phyloP scores from a whole-genome alignment of 2,113 vertebrate species.

The Tychaedon coryphoeus region DNA sequence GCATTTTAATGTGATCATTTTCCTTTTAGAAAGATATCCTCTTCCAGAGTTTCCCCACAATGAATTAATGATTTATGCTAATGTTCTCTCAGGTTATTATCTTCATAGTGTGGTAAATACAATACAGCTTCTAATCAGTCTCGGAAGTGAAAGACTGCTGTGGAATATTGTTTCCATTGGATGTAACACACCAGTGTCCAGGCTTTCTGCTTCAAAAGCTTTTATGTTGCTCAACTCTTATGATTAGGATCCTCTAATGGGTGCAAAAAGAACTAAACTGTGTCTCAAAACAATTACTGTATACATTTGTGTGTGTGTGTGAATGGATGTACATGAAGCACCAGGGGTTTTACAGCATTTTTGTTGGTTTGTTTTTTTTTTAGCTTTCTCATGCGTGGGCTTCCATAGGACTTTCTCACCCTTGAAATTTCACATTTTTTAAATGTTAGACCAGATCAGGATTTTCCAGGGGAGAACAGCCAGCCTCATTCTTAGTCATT shows the following conservation, averaged over 20 bases:
- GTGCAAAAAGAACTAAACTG: neutral
- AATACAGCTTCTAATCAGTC: neutral
- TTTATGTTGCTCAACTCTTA: neutral
- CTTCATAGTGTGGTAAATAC: neutral
- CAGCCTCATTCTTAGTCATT: neutral
- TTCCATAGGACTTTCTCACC: neutral
- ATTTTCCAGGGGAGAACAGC: neutral
- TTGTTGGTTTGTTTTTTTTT: neutral
- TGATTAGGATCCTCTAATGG: neutral
- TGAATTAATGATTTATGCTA: neutral
- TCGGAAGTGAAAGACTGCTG: neutral
- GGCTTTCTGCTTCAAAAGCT: neutral
- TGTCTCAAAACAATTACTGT: neutral
- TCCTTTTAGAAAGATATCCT: neutral
- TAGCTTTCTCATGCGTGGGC: rapidly evolving
- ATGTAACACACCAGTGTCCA: neutral
- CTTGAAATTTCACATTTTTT: neutral
- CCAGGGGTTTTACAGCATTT: neutral
- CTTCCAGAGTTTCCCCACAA: neutral
- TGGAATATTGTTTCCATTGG: neutral
- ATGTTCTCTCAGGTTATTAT: neutral
- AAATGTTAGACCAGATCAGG: neutral
- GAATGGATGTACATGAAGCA: neutral
- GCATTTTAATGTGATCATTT: neutral
- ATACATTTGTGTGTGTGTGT: neutral